Percentiles rank a stretch among this genome's conserved stretches.
phyloP scores from a whole-genome alignment of 2,797 vertebrate species.

The Pitangus sulphuratus region DNA sequence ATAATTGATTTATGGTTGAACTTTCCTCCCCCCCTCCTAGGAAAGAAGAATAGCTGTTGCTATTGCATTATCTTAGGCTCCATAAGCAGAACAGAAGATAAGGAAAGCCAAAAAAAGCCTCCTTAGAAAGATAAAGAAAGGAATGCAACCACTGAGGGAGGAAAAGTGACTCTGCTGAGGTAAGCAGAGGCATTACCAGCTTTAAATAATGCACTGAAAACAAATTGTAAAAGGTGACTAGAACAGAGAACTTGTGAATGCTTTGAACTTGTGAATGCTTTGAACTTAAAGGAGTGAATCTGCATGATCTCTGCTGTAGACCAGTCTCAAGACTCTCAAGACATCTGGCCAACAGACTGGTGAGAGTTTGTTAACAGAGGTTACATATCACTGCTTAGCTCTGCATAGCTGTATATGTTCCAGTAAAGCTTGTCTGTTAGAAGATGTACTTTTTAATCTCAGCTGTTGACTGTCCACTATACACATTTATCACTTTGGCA shows the following conservation, averaged over 20 bases:
- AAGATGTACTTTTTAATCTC: background rate
- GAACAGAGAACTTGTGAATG: slow-evolving; percentile 27
- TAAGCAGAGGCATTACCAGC: slow-evolving; percentile 6
- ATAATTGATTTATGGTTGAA: background rate
- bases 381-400: background rate
- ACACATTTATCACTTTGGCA: slow-evolving; percentile 24
- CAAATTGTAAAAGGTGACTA: slow-evolving; percentile 28
- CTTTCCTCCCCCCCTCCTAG: background rate
- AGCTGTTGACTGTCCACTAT: background rate
- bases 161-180: slow-evolving; percentile 28
- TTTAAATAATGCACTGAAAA: slow-evolving; percentile 26
- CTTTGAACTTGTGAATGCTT: slow-evolving; percentile 65
- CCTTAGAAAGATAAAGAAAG: slow-evolving; percentile 47
- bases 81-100: slow-evolving; percentile 45
- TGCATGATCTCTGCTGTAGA: slow-evolving; percentile 52
- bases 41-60: background rate
- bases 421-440: background rate
- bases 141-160: slow-evolving; percentile 28
- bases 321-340: background rate
- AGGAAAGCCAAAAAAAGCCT: background rate
- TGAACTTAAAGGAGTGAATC: slow-evolving; percentile 54
- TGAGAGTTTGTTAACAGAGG: slow-evolving; percentile 19
- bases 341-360: slow-evolving; percentile 51
- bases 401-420: background rate
- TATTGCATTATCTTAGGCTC: background rate